Conservation (phyloP, 2,113 vertebrate genomes). For the Grus americana region DNA sequence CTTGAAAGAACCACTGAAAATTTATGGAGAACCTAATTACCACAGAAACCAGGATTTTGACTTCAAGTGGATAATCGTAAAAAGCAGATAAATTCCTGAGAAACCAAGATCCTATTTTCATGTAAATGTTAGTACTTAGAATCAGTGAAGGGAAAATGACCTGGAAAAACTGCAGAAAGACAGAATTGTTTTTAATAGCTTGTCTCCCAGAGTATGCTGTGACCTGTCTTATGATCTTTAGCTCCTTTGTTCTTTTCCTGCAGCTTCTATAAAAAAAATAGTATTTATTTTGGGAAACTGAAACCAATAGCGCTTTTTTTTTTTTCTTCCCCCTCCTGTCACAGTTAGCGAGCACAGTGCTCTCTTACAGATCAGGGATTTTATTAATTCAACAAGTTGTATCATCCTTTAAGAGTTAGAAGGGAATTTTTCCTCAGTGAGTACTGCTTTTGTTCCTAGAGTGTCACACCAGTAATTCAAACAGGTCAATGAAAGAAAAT, state of each 20-base stretch:
- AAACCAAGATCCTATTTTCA: constrained; percentile 34
- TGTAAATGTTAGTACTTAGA: constrained; percentile 31
- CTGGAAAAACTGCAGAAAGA: constrained; percentile 38
- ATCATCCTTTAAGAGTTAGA: not conserved
- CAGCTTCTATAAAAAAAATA: not conserved
- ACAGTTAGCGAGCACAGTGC: not conserved
- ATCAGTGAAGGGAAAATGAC: constrained; percentile 34
- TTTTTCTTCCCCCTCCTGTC: not conserved
- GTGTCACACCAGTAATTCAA: not conserved
- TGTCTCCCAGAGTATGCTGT: not conserved
- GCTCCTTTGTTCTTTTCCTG: constrained; percentile 25
- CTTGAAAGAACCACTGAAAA: constrained; percentile 14
- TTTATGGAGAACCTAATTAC: constrained; percentile 20
- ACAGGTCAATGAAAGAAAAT: not conserved
- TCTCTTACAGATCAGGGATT: not conserved
- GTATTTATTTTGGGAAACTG: constrained; percentile 39
- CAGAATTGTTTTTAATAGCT: constrained; percentile 27
- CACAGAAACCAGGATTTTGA: not conserved
- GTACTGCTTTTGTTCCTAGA: not conserved
- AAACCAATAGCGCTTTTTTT: not conserved
- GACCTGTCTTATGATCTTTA: constrained; percentile 31
- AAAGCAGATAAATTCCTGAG: constrained; percentile 7
- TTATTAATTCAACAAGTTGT: constrained; percentile 14
- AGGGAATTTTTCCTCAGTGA: not conserved
- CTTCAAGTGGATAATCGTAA: constrained; percentile 28